Evolutionary conservation across 2,113 vertebrate genomes (phyloP), one percentile per base, ranked within the genome.

Genomic region (Xyliphius kryptos): DNA sequence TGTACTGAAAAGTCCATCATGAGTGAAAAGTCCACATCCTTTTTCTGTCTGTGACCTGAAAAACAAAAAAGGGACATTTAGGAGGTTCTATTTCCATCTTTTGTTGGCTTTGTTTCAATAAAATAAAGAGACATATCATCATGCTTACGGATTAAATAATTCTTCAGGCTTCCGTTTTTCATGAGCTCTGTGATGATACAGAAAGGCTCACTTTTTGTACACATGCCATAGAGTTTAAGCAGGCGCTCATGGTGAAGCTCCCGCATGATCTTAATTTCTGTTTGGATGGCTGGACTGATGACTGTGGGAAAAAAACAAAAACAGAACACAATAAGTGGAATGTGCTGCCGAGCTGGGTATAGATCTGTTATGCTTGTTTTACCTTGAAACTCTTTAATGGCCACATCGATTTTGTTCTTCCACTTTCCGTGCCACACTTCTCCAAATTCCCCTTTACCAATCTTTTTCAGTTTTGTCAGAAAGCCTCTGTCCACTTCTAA

Each of bases 361-460:
- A 32, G 26, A 32, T 32, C 26, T 32, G 26, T 3, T 51, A 12
- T 20, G 16, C 6, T 37, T 15, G 15, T 21, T 26, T 58, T 59
- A 80, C 80, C 78, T 56, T 62, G 73, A 16, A 82, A 71, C 49
- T 78, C 76, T 66, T 82, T 82, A 51, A 81, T 72, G 13, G 81
- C 81, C 44, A 82, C 81, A 0, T 75, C 61, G 22, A 68, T 81
- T 8, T 38, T 75, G 17, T 57, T 56, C 14, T 81, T 76, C 78
- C 78, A 82, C 17, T 69, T 6, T 2, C 79, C 81, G 8, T 77
- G 59, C 79, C 79, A 82, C 32, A 81, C 81, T 4, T 72, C 49
- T n/a, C 75, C 79, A 64, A 80, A 81, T 37, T 73, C 69, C 26
- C 81, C 81, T 9, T 73, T 72, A 43, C 75, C 81, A 17, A 82